Base-by-base conservation (phyloP, 2,113 vertebrate genomes). In the Odobenus rosmarus region DNA sequence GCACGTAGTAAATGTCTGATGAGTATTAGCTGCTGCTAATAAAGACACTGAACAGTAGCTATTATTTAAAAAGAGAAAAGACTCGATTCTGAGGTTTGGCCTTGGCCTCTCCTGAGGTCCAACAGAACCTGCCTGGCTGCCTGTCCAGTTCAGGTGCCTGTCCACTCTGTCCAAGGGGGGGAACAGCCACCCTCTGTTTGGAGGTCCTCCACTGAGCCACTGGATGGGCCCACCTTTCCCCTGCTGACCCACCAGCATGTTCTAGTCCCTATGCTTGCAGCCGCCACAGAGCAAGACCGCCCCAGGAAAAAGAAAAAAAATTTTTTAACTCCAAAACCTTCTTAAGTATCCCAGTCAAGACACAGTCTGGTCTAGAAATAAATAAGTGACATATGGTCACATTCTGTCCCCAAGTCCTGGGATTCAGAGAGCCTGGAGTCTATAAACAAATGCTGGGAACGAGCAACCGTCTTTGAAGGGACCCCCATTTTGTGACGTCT, bases 21-120 rank as follows among this genome's bases (percentile, higher is more conserved):
- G 61, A 88, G 71, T 5, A 9, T 33, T 18, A 28, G 55, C 59
- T 80, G 69, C 36, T 80, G 51, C 21, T 26, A 62, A 77, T 62
- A 85, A 53, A 77, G 72, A 86, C 95, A 82, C 76, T 42, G 31
- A 90, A 87, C 19, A 86, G 61, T 39, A n/a, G 93, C 36, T 89
- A 19, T 76, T 77, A 46, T 59, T 90, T 85, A 11, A 55, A 84
- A 94, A 82, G 31, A 84, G 39, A 80, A 87, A 88, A 91, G 49
- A 72, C 74, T 49, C 8, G 26, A 59, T 59, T 71, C 49, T 59
- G 64, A 93, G 11, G 61, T 77, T 59, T 92, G 80, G 12, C 55
- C 57, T 96, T 91, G 69, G 26, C 14, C 28, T 64, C 69, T 71
- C 1, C 3, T 19, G 49, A 53, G 7, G 6, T 64, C 67, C 87